Percentiles rank a stretch among this genome's conserved stretches.
phyloP scores from a whole-genome alignment of 92 coral and sea anemone genomes.

The Palythoa caribaeorum region DNA sequence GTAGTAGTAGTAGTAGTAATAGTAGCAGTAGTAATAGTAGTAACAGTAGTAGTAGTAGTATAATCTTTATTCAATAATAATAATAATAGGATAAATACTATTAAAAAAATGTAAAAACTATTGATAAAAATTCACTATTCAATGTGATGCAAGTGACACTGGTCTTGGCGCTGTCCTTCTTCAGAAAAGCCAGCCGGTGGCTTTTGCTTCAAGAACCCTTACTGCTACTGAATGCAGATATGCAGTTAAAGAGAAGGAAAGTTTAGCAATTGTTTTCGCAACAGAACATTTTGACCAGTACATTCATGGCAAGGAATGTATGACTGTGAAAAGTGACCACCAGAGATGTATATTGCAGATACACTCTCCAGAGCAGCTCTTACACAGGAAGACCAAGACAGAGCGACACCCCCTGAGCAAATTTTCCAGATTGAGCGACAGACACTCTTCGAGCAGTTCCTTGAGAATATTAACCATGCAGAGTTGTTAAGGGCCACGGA shows the following conservation, averaged over 20 bases:
- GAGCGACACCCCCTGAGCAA: constrained; percentile 23
- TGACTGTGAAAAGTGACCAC: not conserved
- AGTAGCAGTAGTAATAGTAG: too few species aligned
- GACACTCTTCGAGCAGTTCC: constrained; percentile 27
- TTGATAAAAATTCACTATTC: too few species aligned
- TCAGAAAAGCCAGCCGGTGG: constrained; percentile 5
- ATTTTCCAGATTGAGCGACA: constrained; percentile 20
- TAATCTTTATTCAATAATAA: too few species aligned
- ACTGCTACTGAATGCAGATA: not conserved
- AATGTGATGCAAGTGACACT: not conserved
- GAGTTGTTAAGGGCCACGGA: constrained; percentile 19
- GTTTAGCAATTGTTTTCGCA: not conserved
- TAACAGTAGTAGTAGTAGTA: too few species aligned
- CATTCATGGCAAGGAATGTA: not conserved
- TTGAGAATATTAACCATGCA: constrained; percentile 20
- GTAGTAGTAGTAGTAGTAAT: too few species aligned
- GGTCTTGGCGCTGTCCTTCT: not conserved
- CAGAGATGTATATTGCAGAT: constrained; percentile 38
- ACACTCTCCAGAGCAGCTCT: constrained; percentile 41
- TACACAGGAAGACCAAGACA: not conserved
- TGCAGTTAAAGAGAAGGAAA: constrained; percentile 4
- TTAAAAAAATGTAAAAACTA: too few species aligned
- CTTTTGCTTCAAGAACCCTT: not conserved
- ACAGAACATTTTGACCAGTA: not conserved
- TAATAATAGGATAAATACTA: too few species aligned